Base-by-base conservation (phyloP, 2,888 invertebrate species). In the Drosophila percnosoma region DNA sequence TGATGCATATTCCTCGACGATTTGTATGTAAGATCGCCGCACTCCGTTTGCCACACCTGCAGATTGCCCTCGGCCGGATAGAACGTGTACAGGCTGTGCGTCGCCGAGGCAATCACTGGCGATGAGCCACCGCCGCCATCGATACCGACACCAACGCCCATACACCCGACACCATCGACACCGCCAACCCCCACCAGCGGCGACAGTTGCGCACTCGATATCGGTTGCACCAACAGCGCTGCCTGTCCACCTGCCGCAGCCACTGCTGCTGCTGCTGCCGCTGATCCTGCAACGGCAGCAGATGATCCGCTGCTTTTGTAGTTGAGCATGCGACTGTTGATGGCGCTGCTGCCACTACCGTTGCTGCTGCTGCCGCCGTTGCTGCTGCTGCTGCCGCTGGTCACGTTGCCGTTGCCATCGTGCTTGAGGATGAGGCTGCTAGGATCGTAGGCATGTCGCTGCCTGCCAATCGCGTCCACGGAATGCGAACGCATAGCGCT, bases 11-110 rank as follows among this genome's bases (percentile, higher is more conserved):
- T 91, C 82, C 92, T 89, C 62, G 92, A 92, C 73, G 93, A 93
- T 79, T 92, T 93, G 76, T 93, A 93, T 68, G 93, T 92, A 72
- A 93, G 85, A 74, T 93, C 93, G 55, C 93, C 93, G 78, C 91
- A 92, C 77, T 93, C 93, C 61, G 93, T 92, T 77, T 93, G 92
- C 93, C 93, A 93, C 69, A 93, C 92, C 86, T 93, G 93, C 62
- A 93, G 90, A 86, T 91, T 93, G 34, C 93, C 93, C 85, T 93
- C 93, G 69, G 93, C 93, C 66, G 93, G 93, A 74, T 93, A 93
- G 79, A 93, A 93, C 55, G 93, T 93, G 80, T 93, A 93, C 58
- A 93, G 75, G 68, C 93, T 93, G 76, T 92, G 92, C 38, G 93
- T 93, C 64, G 93, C 87, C 33, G 93, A 93, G 66, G 93, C 92